Evolutionary conservation across 2,113 vertebrate species (phyloP).

Genomic region (Fukomys damarensis): DNA sequence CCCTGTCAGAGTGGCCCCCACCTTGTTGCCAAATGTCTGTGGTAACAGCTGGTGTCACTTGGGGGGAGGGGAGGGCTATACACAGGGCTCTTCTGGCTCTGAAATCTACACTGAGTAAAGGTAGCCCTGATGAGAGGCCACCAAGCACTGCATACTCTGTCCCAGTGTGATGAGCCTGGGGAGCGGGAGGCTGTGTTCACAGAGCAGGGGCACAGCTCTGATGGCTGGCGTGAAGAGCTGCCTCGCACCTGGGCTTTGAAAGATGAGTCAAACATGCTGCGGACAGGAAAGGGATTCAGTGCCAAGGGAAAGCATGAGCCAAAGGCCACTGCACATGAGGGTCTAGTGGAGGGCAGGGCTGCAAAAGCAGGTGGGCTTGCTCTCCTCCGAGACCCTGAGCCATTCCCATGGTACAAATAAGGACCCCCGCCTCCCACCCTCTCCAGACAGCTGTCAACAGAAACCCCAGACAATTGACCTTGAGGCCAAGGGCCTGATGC

Average conservation of each 20-base stretch:
- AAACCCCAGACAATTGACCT: not conserved
- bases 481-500: conserved; percentile 78
- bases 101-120: not conserved
- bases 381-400: not conserved
- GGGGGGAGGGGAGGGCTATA: not conserved
- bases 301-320: not conserved
- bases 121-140: not conserved
- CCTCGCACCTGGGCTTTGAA: not conserved
- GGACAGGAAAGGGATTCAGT: not conserved
- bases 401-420: not conserved
- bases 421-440: not conserved
- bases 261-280: not conserved
- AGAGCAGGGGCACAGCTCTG: not conserved
- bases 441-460: not conserved
- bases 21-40: not conserved
- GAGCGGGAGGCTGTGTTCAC: not conserved
- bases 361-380: not conserved
- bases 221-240: not conserved
- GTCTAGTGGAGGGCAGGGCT: not conserved
- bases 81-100: not conserved
- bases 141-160: not conserved
- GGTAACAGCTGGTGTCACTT: not conserved
- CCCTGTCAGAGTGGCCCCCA: not conserved
- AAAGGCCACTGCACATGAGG: not conserved
- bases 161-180: not conserved